phyloP scores from a whole-genome alignment of 2,797 vertebrate genomes.

The Ctenochaetus hawaiiensis region DNA sequence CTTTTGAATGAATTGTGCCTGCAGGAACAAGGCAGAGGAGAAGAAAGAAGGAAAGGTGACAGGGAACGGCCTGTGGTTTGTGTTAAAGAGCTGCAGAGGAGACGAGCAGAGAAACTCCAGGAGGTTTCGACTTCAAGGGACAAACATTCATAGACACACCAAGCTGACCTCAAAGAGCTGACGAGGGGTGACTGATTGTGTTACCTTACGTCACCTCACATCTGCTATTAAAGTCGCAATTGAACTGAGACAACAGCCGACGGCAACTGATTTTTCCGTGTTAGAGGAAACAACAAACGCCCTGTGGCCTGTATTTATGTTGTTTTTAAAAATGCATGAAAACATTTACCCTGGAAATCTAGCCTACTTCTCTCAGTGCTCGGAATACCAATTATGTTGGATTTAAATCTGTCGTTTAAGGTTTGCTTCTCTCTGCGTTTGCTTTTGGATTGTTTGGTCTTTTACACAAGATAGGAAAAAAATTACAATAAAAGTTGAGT shows the following conservation, averaged over 20 bases:
- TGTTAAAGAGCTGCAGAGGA: constrained; percentile 7
- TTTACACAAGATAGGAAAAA: background rate
- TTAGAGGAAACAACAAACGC: background rate
- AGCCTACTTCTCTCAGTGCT: background rate
- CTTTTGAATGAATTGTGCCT: constrained; percentile 98
- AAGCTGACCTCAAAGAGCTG: constrained; percentile 9
- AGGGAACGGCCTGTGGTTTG: background rate
- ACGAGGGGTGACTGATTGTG: constrained; percentile 2
- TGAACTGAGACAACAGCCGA: constrained; percentile 21
- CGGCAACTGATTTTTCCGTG: background rate
- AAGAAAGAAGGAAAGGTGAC: background rate
- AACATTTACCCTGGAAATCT: background rate
- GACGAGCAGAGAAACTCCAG: background rate
- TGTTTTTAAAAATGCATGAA: constrained; percentile 20
- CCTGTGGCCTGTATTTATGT: constrained; percentile 3
- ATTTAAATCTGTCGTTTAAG: background rate
- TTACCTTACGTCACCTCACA: constrained; percentile 8
- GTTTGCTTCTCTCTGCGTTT: background rate
- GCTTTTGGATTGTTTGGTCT: background rate
- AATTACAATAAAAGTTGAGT: background rate
- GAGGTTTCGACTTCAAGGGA: constrained; percentile 11
- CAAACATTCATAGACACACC: background rate
- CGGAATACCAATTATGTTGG: background rate
- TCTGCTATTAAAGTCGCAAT: constrained; percentile 1
- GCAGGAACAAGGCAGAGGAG: constrained; percentile 31